Conservation (phyloP, 2,797 vertebrate genomes). For the Sebastes cheni region DNA sequence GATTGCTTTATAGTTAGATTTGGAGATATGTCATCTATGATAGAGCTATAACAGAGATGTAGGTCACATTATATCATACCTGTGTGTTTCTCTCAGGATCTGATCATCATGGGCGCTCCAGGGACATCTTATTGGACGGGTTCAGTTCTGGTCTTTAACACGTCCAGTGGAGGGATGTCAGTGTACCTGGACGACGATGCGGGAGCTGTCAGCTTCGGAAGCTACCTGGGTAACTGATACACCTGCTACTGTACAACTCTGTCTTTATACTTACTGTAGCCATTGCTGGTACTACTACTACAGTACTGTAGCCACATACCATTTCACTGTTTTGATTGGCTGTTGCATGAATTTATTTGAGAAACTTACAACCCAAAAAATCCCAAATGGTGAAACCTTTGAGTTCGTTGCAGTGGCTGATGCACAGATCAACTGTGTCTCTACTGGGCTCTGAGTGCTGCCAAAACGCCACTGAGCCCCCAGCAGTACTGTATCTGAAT, state of each 20-base stretch:
- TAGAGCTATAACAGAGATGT: background rate
- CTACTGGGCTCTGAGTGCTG: background rate
- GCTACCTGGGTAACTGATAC: slow-evolving; percentile 89
- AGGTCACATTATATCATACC: background rate
- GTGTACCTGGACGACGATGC: slow-evolving; percentile 83
- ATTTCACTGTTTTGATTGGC: background rate
- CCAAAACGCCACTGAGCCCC: background rate
- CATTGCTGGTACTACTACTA: background rate
- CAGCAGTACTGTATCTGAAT: background rate
- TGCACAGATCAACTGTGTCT: background rate
- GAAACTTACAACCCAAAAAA: background rate
- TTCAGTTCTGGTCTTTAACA: slow-evolving; percentile 91
- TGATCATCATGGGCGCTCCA: slow-evolving; percentile 96
- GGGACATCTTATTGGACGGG: slow-evolving; percentile 95
- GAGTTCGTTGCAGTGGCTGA: background rate
- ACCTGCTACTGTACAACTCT: background rate
- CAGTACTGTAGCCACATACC: background rate
- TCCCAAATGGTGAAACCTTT: background rate
- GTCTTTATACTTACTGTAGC: background rate
- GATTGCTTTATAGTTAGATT: background rate
- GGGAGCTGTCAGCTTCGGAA: slow-evolving; percentile 87
- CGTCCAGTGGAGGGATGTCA: slow-evolving; percentile 78
- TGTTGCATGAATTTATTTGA: background rate
- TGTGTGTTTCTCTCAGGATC: slow-evolving; percentile 79
- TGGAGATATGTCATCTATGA: background rate